phyloP scores from a whole-genome alignment of 2,113 vertebrate species.

The Anhinga rufa region DNA sequence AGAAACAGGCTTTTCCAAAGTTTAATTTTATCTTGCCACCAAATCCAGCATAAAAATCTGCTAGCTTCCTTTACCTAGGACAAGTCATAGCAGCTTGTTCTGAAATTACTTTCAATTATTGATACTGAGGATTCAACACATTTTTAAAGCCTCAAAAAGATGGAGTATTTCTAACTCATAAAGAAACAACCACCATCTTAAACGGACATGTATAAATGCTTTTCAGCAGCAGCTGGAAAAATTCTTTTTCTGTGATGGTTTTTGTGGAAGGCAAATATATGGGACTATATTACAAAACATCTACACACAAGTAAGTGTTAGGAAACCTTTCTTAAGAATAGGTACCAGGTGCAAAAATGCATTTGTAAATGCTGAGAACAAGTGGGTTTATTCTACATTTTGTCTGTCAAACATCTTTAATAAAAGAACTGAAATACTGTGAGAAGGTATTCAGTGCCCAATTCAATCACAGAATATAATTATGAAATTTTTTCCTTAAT shows the following conservation, averaged over 20 bases:
- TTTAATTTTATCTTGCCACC: neutral
- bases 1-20: neutral
- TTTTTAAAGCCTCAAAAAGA: neutral
- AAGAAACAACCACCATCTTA: neutral
- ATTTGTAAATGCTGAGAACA: neutral
- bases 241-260: neutral
- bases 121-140: neutral
- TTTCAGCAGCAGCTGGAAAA: neutral
- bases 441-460: neutral
- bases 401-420: neutral
- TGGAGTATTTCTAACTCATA: neutral
- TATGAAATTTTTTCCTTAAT: neutral
- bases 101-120: neutral
- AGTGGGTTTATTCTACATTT: neutral
- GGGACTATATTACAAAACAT: neutral
- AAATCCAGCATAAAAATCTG: neutral
- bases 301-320: neutral
- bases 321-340: neutral
- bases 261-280: neutral
- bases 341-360: neutral
- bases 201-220: neutral
- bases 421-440: neutral
- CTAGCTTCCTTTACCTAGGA: neutral
- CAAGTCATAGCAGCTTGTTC: neutral
- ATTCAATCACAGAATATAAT: neutral